These are phyloP conservation scores for Aelia acuminata DNA, from an alignment of 2,888 invertebrate species.

Conservation along the genomic window DNA sequence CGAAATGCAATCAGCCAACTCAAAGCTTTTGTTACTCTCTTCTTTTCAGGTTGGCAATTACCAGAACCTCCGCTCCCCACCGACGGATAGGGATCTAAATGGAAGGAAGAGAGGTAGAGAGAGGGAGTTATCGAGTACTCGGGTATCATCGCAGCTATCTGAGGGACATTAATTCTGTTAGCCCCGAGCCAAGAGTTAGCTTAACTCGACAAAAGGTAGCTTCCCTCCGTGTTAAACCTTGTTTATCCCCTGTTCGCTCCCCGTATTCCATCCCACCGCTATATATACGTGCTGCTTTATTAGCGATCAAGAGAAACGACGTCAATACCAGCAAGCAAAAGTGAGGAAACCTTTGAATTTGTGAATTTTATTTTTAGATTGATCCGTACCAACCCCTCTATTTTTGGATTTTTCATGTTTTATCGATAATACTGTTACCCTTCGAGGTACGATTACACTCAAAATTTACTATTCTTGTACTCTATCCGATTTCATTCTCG, in stretches of 20 bases:
- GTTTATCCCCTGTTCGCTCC: not conserved
- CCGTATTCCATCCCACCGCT: too few species aligned
- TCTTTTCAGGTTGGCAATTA: constrained; percentile 8
- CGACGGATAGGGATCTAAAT: constrained; percentile 9
- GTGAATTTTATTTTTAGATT: too few species aligned
- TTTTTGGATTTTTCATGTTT: too few species aligned
- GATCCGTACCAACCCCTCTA: too few species aligned
- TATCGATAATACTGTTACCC: too few species aligned
- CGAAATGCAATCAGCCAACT: not conserved
- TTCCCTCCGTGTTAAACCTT: not conserved
- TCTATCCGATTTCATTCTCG: too few species aligned
- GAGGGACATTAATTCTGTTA: constrained; percentile 17
- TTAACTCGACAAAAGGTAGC: not conserved
- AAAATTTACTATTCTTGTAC: too few species aligned
- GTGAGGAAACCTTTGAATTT: too few species aligned
- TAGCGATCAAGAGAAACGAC: too few species aligned
- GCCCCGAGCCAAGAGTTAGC: not conserved
- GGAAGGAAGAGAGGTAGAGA: constrained; percentile 6
- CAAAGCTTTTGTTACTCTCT: not conserved
- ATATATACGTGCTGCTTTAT: too few species aligned
- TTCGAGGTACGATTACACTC: too few species aligned
- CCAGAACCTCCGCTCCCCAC: not conserved
- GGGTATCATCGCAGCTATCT: not conserved
- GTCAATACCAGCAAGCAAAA: too few species aligned
- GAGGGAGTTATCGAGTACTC: not conserved